Evolutionary conservation across 2,888 invertebrate genomes (phyloP).

Genomic region (Acanthosepion lycidas): DNA sequence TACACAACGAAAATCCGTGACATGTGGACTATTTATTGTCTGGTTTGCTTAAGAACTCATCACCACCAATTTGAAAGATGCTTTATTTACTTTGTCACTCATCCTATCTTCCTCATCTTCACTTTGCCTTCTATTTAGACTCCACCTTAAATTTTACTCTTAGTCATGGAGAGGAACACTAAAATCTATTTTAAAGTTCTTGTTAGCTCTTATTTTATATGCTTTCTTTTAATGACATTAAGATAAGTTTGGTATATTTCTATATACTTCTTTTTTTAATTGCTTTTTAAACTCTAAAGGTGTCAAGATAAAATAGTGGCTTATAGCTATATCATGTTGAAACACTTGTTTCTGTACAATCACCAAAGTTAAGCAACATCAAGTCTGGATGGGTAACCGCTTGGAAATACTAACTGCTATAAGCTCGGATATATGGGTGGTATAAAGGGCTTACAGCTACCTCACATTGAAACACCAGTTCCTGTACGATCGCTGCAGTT

Average conservation of each 20-base stretch:
- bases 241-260: background rate
- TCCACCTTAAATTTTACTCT: background rate
- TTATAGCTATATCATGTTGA: background rate
- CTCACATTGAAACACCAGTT: too few species aligned
- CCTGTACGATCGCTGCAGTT: too few species aligned
- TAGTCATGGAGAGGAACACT: background rate
- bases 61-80: background rate
- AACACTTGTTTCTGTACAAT: too few species aligned
- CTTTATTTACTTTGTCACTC: background rate
- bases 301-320: background rate
- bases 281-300: background rate
- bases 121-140: background rate
- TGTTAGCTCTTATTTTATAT: background rate
- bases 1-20: conserved; percentile 8
- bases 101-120: background rate
- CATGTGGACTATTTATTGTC: conserved; percentile 20
- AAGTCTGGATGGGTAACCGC: too few species aligned
- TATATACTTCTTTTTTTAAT: background rate
- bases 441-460: too few species aligned
- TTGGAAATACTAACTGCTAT: too few species aligned
- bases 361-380: background rate
- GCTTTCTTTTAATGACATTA: background rate
- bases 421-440: too few species aligned
- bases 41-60: background rate
- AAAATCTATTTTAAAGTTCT: background rate